Base-by-base conservation (phyloP, 1,140 invertebrate genomes). In the Cydia splendana region DNA sequence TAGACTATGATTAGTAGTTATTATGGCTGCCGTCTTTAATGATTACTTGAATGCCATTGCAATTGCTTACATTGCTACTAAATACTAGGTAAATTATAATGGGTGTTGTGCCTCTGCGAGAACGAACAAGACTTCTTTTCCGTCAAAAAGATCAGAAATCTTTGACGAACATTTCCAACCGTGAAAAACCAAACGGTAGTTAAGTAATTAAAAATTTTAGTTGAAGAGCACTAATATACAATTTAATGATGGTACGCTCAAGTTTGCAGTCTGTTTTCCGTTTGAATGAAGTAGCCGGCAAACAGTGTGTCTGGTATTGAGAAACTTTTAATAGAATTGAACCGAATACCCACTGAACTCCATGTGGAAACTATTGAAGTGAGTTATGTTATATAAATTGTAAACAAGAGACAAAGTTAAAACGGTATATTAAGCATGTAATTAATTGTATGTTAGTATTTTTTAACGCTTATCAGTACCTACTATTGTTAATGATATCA, bases 301-400 rank as follows among this genome's bases (percentile, higher is more conserved):
- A 24, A 77, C 65, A 24, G 76, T 53, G 42, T 78, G 67, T 45
- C 78, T 76, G 78, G 75, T 79, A 79, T 79, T 79, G 78, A 48
- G 75, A 77, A 79, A 79, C 78, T 79, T 79, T 79, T 79, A 79
- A 79, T 79, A 75, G 78, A 79, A 79, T 79, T 77, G 75, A 67
- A 77, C 75, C 75, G 34, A 74, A 76, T 51, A 76, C 67, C 76
- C 24, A 62, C 65, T 45, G 48, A 42, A 57, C 38, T 62, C 28
- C 15, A 38, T 18, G 20, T 15, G n/a, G 71, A 74, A 75, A 65
- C 74, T 78, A 74, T 45, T 45, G 73, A 45, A 57, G 67, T 62
- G 73, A 62, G 67, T 45, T 65, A 42, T 76, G 71, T 76, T 15
- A 38, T 34, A 69, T 34, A 34, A 34, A 69, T 5, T 12, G 10